phyloP scores from a whole-genome alignment of 2,888 invertebrate genomes.

The Drosophila diplacantha region DNA sequence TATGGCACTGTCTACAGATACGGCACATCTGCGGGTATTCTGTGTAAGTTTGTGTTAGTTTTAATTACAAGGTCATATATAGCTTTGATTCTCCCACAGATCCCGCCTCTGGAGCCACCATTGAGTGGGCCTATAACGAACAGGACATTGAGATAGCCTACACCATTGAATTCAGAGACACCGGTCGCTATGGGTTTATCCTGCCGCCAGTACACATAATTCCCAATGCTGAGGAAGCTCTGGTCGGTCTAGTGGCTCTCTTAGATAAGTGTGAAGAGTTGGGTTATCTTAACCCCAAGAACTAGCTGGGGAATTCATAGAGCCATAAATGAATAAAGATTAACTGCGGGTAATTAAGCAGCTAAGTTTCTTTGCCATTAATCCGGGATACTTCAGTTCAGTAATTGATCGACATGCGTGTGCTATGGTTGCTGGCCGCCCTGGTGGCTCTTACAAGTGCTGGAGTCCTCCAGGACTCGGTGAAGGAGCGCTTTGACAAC shows the following conservation, averaged over 20 bases:
- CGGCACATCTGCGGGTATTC: constrained; percentile 79
- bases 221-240: constrained; percentile 81
- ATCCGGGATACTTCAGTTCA: constrained; percentile 8
- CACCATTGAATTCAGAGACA: constrained; percentile 81
- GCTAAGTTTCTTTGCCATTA: constrained; percentile 9
- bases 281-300: constrained; percentile 51
- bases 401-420: constrained; percentile 49
- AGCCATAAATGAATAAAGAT: constrained; percentile 52
- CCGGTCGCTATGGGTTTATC: constrained; percentile 83
- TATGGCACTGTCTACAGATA: constrained; percentile 79
- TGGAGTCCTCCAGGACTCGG: constrained; percentile 38
- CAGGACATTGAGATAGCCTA: constrained; percentile 78
- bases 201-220: constrained; percentile 82
- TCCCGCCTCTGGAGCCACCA: constrained; percentile 74
- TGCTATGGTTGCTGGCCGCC: constrained; percentile 52
- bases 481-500: constrained; percentile 73
- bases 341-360: constrained; percentile 8
- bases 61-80: rapidly evolving
- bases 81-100: constrained; percentile 54
- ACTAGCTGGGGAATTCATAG: constrained; percentile 7
- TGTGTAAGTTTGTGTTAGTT: constrained; percentile 76
- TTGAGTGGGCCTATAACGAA: constrained; percentile 80
- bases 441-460: constrained; percentile 54
- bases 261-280: constrained; percentile 75
- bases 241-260: constrained; percentile 78